phyloP scores from a whole-genome alignment of 1,140 invertebrate species.

The Campodea augens region DNA sequence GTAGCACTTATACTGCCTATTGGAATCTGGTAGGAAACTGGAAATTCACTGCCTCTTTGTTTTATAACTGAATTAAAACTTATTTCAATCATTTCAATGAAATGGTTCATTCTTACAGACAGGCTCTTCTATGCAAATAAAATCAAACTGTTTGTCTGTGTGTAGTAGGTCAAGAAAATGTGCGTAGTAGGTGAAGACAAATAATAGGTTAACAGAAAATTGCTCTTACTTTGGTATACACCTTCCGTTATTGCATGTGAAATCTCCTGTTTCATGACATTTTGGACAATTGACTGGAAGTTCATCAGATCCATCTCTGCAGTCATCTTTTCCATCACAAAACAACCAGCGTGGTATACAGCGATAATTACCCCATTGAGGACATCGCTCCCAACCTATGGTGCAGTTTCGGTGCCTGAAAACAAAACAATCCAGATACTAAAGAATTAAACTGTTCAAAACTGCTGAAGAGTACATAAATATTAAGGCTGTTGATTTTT shows the following conservation, averaged over 20 bases:
- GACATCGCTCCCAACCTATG: slow-evolving; percentile 76
- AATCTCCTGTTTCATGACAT: slow-evolving; percentile 74
- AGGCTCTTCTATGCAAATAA: too few relatives aligned
- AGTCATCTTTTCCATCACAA: slow-evolving; percentile 86
- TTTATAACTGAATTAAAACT: too few relatives aligned
- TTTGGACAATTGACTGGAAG: slow-evolving; percentile 65
- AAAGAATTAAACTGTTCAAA: too few relatives aligned
- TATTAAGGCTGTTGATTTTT: too few relatives aligned
- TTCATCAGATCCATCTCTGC: slow-evolving; percentile 80
- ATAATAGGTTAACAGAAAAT: not conserved
- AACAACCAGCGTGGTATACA: slow-evolving; percentile 90
- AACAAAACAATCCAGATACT: not conserved
- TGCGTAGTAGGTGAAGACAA: not conserved
- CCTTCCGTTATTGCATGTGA: slow-evolving; percentile 75
- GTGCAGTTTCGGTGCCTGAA: slow-evolving; percentile 62
- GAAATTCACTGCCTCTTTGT: too few relatives aligned
- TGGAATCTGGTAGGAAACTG: too few relatives aligned
- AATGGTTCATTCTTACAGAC: too few relatives aligned
- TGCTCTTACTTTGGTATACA: slow-evolving; percentile 62
- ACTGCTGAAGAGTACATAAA: too few relatives aligned
- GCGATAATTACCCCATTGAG: slow-evolving; percentile 68
- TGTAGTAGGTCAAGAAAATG: not conserved
- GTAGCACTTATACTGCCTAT: too few relatives aligned
- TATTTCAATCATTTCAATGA: too few relatives aligned
- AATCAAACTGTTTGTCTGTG: too few relatives aligned